These are phyloP conservation scores for Tinea pellionella DNA, from an alignment of 2,888 invertebrate genomes.

Conservation along the genomic window DNA sequence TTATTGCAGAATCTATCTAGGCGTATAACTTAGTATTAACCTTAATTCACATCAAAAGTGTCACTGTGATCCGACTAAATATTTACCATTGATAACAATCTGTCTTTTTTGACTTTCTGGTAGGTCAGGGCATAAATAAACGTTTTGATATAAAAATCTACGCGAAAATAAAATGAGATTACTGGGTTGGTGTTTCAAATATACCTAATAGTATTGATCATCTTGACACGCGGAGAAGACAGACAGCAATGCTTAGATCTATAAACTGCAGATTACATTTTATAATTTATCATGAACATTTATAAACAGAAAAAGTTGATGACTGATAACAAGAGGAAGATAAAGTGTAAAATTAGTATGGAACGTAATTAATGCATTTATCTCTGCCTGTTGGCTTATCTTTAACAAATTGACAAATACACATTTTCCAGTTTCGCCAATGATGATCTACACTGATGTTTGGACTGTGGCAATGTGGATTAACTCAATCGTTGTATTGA, in stretches of 20 bases:
- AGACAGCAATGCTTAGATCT: no score
- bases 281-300: not conserved
- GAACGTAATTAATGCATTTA: not conserved
- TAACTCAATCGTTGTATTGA: constrained; percentile 49
- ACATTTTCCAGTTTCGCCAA: not conserved
- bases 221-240: no score
- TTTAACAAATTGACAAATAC: not conserved
- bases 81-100: not conserved
- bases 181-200: no score
- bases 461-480: constrained; percentile 40
- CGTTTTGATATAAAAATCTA: no score
- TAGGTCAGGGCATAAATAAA: not conserved
- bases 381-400: not conserved
- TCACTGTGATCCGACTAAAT: not conserved
- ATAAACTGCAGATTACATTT: not conserved
- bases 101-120: not conserved
- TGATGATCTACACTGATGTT: constrained; percentile 1
- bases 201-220: no score
- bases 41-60: not conserved
- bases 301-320: constrained; percentile 5
- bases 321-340: constrained; percentile 1
- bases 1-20: constrained; percentile 13
- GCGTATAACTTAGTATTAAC: not conserved
- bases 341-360: not conserved
- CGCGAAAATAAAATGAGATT: no score